Conservation (phyloP, 1,140 invertebrate genomes). For the Cotesia chilonis region DNA sequence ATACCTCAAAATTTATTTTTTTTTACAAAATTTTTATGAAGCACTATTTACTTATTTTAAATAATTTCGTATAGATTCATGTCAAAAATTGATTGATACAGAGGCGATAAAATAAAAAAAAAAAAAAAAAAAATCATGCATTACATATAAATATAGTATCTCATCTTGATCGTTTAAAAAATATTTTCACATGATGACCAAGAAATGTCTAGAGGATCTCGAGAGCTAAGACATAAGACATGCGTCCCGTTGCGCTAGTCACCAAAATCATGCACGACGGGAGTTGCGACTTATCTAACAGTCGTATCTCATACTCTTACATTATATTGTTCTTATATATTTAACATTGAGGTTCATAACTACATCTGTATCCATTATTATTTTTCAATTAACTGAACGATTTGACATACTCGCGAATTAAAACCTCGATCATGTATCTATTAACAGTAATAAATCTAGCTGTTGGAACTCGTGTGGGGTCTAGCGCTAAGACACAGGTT, state of each 20-base stretch:
- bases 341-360: conserved; percentile 40
- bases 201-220: neutral
- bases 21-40: too few species aligned
- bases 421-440: neutral
- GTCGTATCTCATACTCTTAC: neutral
- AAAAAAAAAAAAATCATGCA: conserved; percentile 59
- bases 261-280: conserved; percentile 47
- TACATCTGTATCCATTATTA: neutral
- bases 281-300: conserved; percentile 40
- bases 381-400: neutral
- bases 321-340: conserved; percentile 31
- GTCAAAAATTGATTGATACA: neutral
- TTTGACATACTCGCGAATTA: neutral
- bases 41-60: too few species aligned
- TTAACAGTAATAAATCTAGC: conserved; percentile 51
- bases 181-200: conserved; percentile 37
- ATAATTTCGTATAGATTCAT: too few species aligned
- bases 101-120: conserved; percentile 41
- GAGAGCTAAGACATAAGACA: too few species aligned
- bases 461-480: conserved; percentile 60
- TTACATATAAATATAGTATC: conserved; percentile 42
- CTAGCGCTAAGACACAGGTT: conserved; percentile 53
- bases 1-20: too few species aligned
- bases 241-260: conserved; percentile 38
- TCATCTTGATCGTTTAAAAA: conserved; percentile 3